Percentiles rank a stretch among this genome's conserved stretches.
phyloP scores from a whole-genome alignment of 2,113 vertebrate species.

The Astur gentilis region DNA sequence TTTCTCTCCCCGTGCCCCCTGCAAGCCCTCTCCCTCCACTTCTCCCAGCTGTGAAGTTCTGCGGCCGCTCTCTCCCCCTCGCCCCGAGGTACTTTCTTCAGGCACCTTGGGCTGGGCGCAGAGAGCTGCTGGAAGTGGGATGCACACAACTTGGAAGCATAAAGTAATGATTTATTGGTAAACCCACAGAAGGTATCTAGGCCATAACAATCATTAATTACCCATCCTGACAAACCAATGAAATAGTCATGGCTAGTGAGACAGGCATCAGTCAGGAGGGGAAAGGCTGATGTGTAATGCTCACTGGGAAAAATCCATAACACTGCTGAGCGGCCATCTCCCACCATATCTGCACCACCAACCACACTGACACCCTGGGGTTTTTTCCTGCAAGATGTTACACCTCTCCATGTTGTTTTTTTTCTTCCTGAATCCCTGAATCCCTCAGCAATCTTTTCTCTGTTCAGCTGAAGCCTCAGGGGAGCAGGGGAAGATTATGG shows the following conservation, averaged over 20 bases:
- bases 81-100: not conserved
- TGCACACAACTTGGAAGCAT: fast-evolving
- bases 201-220: not conserved
- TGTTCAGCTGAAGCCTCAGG: not conserved
- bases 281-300: not conserved
- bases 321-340: not conserved
- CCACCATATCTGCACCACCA: not conserved
- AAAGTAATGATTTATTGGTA: not conserved
- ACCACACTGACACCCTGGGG: not conserved
- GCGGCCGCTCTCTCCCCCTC: not conserved
- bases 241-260: not conserved
- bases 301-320: not conserved
- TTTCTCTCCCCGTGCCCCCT: not conserved
- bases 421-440: not conserved
- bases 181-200: not conserved
- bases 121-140: not conserved
- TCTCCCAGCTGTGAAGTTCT: not conserved
- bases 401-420: not conserved
- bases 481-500: not conserved
- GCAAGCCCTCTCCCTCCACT: not conserved
- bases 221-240: not conserved
- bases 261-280: not conserved
- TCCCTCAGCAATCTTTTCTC: not conserved
- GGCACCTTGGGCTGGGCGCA: not conserved
- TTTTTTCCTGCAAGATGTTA: not conserved